Evolutionary conservation across 2,888 invertebrate species (phyloP), one percentile per base, ranked within the genome.

Genomic region (Tachina grossa): DNA sequence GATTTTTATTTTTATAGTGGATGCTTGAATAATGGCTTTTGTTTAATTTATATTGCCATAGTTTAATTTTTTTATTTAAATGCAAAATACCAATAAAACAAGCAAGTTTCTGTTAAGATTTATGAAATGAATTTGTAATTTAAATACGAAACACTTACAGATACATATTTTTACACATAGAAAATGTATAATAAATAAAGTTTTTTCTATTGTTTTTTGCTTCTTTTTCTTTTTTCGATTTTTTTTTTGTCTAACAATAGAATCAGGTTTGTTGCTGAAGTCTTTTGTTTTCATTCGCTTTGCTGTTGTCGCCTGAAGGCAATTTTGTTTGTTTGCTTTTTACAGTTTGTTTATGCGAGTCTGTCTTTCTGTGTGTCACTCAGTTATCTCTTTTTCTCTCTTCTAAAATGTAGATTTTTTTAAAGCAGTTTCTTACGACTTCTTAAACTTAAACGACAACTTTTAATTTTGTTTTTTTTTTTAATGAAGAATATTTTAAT

Each of bases 231-330:
- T 8, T 6, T 22, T 51, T 51, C 49, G 5, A 51, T 55, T 68
- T 11, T 22, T 39, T 77, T 63, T 13, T 3, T 41, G 9, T 49
- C 16, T 22, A 63, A 80, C 75, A 75, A 63, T 71, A 75, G 63
- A 75, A 80, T 75, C 75, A 80, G 22, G 84, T 84, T 78, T 80
- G 59, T 84, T 59, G 65, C 71, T 76, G 65, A 80, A 76, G 51
- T 80, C 75, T 76, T 80, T 71, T 13, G 75, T 80, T 71, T 80
- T 78, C 13, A 39, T 77, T 41, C 19, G 11, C n/a, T 19, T 51
- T 41, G 16, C 11, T 49, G 45, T 5, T 49, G 45, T 5, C 9
- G 1, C 14, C 49, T 19, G n/a, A 63, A 55, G 57, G 16, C 31
- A 66, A 59, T 68, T 55, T 78, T 45, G 14, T 78, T 51, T 45